phyloP scores from a whole-genome alignment of 2,113 vertebrate species.

The Gobio gobio region DNA sequence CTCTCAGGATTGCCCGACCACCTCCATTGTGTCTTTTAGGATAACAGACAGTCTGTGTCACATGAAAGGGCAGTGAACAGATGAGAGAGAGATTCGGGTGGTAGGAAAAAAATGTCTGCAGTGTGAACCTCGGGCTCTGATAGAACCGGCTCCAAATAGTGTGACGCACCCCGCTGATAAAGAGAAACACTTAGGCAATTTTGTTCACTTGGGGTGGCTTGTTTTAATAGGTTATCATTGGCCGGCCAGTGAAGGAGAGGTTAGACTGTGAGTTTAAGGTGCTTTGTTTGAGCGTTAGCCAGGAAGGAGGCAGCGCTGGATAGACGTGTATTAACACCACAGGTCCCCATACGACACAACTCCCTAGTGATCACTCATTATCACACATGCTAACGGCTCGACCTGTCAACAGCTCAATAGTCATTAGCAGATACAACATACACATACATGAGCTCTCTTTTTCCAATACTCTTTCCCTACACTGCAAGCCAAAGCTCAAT shows the following conservation, averaged over 20 bases:
- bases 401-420: conserved; percentile 60
- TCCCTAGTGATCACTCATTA: conserved; percentile 56
- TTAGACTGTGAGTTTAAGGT: conserved; percentile 53
- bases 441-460: background rate
- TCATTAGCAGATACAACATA: conserved; percentile 44
- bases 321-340: conserved; percentile 57
- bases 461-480: conserved; percentile 1
- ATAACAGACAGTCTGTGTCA: conserved; percentile 62
- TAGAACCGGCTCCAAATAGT: background rate
- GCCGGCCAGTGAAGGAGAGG: conserved; percentile 30
- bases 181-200: conserved; percentile 40
- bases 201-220: conserved; percentile 35
- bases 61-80: conserved; percentile 57
- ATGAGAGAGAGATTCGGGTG: conserved; percentile 40
- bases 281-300: conserved; percentile 63
- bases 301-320: conserved; percentile 47
- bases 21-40: conserved; percentile 62
- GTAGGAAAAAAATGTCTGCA: conserved; percentile 30
- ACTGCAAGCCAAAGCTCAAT: background rate
- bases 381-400: conserved; percentile 42
- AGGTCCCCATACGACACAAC: conserved; percentile 39
- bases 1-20: conserved; percentile 59
- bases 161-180: conserved; percentile 35
- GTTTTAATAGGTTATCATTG: conserved; percentile 59
- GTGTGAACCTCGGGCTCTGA: conserved; percentile 19